Base-by-base conservation (phyloP, 2,888 invertebrate species). In the Dendrolimus houi region DNA sequence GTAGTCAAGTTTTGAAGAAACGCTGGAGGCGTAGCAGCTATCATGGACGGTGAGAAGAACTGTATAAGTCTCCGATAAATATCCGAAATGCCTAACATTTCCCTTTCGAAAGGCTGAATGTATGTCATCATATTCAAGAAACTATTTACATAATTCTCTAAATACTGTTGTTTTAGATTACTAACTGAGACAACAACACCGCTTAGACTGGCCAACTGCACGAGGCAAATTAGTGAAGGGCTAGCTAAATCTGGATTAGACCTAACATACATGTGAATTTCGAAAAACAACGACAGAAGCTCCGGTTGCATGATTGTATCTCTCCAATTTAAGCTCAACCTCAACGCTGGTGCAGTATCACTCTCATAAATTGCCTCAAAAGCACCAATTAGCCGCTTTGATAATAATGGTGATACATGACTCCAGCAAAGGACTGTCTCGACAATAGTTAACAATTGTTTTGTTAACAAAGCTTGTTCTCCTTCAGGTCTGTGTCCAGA, bases 351-450 rank as follows among this genome's bases (percentile, higher is more conserved):
- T 10, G 86, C 92, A 57, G 93, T 93, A 64, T 94, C 95, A 42
- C 93, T 91, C 73, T 94, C 93, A 72, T 94, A 94, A 59, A 94
- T 92, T 54, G 92, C 88, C 74, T 94, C 94, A 75, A 95, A 95
- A 13, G 94, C 93, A 12, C 94, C 94, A 59, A 95, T 93, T 64
- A 95, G 69, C 60, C 94, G 88, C 82, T 94, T 94, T 0, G 95
- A 94, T 64, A 95, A 91, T 81, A 88, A 72, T 56, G 93, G 92
- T 40, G 94, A 93, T 7, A 94, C 93, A 81, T 96, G 97, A 67
- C 94, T 94, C 97, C 97, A 97, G 54, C 94, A 94, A 55, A 97
- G 86, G 58, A 96, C 93, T 61, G 93, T 93, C 81, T 97, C 97
- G 0, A 95, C 93, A 61, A 97, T 95, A 57, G 93, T 92, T n/a